Evolutionary conservation across 2,113 vertebrate genomes (phyloP), one percentile per base, ranked within the genome.

Genomic region (Helogale parvula): DNA sequence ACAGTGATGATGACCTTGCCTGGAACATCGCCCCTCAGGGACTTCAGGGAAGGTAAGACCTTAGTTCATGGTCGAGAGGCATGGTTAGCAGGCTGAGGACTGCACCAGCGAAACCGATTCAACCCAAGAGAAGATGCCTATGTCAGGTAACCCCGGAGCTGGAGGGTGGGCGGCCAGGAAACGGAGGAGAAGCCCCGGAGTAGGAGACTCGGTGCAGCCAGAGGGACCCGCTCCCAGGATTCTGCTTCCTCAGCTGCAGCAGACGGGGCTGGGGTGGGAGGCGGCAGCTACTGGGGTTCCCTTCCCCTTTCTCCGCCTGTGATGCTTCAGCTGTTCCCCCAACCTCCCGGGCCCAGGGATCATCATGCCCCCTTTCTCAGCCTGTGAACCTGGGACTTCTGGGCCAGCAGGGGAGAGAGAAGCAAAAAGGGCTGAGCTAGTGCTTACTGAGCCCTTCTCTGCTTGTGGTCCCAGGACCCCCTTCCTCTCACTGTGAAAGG

Each of bases 1-100:
- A 99, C 98, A 99, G 99, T 0, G 99, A 99, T 6, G 99, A 99
- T 0, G 99, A 99, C 82, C 98, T 99, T 38, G 99, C 99, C 0
- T 99, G 99, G 99, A 99, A 99, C 81, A 99, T 99, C 72, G 99
- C 99, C 94, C 99, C 99, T 27, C 99, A 99, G 97, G 99, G 99
- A 88, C 98, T 99, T 79, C 99, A 99, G 91, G 99, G 99, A 98
- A 99, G 99, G 99, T 99, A 98, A 99, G 98, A 35, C 29, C 84
- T 29, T 29, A 1, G 7, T 35, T 71, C 29, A 9, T 7, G 8
- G 23, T 25, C 29, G 33, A 38, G 38, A 31, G 63, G 57, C 33
- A 41, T 16, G 25, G 15, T 31, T 38, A 31, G 45, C 16, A 45
- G 50, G n/a, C 47, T 16, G 35, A 65, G 50, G 29, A 47, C 33